Evolutionary conservation across 2,888 invertebrate genomes (phyloP).

Genomic region (Diadromus collaris): DNA sequence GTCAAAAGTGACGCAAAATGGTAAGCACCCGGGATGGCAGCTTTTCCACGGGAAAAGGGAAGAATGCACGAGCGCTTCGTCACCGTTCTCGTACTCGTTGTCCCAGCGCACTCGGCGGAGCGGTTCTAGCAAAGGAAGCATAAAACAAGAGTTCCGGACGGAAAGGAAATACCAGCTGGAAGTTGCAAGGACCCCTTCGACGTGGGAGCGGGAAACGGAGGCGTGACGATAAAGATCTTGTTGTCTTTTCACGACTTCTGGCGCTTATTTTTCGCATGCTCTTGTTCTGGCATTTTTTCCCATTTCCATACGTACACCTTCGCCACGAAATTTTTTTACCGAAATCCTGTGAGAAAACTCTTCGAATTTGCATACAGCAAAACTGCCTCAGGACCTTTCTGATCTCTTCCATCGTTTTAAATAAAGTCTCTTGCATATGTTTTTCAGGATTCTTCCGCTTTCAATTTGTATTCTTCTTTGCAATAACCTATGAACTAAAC

Average conservation of each 20-base stretch:
- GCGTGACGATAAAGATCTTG: neutral
- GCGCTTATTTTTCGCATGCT: neutral
- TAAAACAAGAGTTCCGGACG: slow-evolving; percentile 10
- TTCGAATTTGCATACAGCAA: neutral
- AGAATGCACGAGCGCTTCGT: slow-evolving; percentile 11
- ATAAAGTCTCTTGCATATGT: neutral
- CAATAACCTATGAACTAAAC: too few relatives aligned
- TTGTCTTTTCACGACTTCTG: neutral
- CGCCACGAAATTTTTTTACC: neutral
- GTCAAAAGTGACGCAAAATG: slow-evolving; percentile 13
- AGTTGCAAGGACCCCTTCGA: slow-evolving; percentile 2
- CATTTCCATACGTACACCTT: neutral
- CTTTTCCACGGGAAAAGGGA: slow-evolving; percentile 14
- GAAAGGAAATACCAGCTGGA: slow-evolving; percentile 15
- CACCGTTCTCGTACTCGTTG: neutral
- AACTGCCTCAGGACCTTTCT: neutral
- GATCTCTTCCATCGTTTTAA: neutral
- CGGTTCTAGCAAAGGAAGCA: neutral
- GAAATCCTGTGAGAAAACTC: neutral
- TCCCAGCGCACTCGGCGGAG: neutral
- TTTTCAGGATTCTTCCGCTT: neutral
- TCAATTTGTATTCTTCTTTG: too few relatives aligned
- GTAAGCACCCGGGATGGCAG: slow-evolving; percentile 6
- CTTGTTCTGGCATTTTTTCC: neutral
- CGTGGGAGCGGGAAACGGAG: neutral